Evolutionary conservation across 2,113 vertebrate species (phyloP), one percentile per base, ranked within the genome.

Genomic region (Ceyx margarethae): DNA sequence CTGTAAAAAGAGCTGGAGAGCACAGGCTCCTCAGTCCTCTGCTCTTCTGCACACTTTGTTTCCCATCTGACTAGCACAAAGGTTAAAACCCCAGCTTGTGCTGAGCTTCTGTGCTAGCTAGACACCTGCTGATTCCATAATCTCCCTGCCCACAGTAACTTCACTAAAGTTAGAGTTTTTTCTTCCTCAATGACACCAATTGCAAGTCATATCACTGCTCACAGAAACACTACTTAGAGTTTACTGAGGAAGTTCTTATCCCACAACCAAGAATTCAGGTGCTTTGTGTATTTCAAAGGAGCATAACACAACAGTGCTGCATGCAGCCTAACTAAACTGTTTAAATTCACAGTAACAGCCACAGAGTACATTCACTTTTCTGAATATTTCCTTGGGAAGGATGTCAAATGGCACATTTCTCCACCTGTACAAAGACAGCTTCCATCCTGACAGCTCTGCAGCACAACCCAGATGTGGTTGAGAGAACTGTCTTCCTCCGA

Each of bases 391-490:
- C 40, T 37, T 81, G 33, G 86, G 15, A 71, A 64, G 9, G 64
- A 21, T 3, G 7, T 15, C 29, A 81, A 86, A 64, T 22, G 17
- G n/a, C 65, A 45, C 4, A 22, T 42, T 72, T 65, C 35, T 61
- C 16, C 19, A 64, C 12, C 26, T 65, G 48, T 35, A 90, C 20
- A 85, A 35, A 46, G 50, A 64, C 13, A 86, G 3, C 14, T 50
- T 85, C 42, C 60, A 58, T 31, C 33, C 29, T 54, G 42, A 65
- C 31, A 45, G 57, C n/a, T 90, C 62, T 81, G 57, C 58, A 89
- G 54, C 35, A 43, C 0, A 0, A 85, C 31, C 16, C 50, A 61
- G 78, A n/a, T 21, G 45, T 79, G 13, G 26, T 0, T 61, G 53
- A 81, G 51, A 66, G n/a, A 85, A 42, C 15, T 6, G 5, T 25